Evolutionary conservation across 1,140 invertebrate genomes (phyloP).

Genomic region (Drosophila auraria): DNA sequence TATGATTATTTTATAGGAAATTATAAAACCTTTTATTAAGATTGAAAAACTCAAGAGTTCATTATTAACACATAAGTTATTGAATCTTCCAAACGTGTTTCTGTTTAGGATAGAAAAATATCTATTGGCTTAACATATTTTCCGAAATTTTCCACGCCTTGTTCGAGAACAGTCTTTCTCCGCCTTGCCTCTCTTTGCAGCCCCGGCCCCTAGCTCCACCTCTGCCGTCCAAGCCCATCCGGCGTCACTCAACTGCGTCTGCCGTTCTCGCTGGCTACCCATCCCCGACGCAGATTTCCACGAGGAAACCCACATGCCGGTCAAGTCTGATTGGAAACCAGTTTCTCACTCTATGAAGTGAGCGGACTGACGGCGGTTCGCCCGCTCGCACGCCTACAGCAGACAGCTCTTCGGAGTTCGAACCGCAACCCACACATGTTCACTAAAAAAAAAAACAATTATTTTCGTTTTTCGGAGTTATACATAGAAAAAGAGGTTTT

Average conservation of each 20-base stretch:
- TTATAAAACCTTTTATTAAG: neutral
- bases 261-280: slow-evolving; percentile 39
- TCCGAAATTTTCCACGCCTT: slow-evolving; percentile 8
- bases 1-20: neutral
- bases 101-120: neutral
- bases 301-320: slow-evolving; percentile 69
- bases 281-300: slow-evolving; percentile 49
- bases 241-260: slow-evolving; percentile 57
- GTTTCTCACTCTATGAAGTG: slow-evolving; percentile 53
- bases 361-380: slow-evolving; percentile 50
- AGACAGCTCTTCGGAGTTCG: neutral
- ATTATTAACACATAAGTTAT: too few species aligned
- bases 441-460: neutral
- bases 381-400: slow-evolving; percentile 53
- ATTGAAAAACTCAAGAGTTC: neutral
- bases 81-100: neutral
- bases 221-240: slow-evolving; percentile 66
- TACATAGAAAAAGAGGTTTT: too few species aligned
- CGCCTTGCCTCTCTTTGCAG: slow-evolving; percentile 5
- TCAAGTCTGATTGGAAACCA: slow-evolving; percentile 72
- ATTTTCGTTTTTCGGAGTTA: too few species aligned
- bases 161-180: slow-evolving; percentile 5
- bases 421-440: slow-evolving; percentile 41
- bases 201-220: neutral
- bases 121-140: neutral